phyloP scores from a whole-genome alignment of 1,140 invertebrate genomes.

The Berghia stephanieae region DNA sequence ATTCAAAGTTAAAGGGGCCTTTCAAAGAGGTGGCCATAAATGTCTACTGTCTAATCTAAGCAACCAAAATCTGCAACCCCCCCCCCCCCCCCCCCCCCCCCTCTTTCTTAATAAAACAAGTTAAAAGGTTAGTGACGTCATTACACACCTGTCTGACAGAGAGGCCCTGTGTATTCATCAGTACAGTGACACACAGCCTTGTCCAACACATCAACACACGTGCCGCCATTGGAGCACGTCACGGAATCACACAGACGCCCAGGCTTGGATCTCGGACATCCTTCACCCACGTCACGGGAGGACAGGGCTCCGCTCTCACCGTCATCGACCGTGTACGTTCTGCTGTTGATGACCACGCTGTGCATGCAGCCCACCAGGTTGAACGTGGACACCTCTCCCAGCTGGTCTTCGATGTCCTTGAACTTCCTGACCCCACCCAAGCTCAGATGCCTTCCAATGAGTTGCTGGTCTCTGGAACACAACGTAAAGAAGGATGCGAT shows the following conservation, averaged over 20 bases:
- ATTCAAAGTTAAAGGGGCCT: no score
- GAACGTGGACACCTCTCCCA: conserved; percentile 87
- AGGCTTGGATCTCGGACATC: conserved; percentile 20
- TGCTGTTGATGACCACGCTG: conserved; percentile 86
- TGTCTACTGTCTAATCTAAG: no score
- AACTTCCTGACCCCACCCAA: conserved; percentile 86
- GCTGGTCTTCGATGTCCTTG: conserved; percentile 82
- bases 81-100: no score
- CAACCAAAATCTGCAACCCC: no score
- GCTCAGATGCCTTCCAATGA: conserved; percentile 73
- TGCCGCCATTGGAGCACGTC: conserved; percentile 66
- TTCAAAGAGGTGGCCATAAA: no score
- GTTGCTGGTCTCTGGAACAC: no score
- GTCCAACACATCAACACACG: conserved; percentile 85
- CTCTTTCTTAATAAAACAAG: no score
- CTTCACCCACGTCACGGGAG: conserved; percentile 2
- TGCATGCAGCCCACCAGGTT: conserved; percentile 94
- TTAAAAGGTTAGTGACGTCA: no score
- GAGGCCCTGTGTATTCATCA: conserved; percentile 77
- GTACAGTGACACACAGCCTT: conserved; percentile 69
- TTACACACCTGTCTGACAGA: conserved; percentile 74
- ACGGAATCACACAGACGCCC: conserved; percentile 12
- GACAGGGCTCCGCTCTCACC: conserved; percentile 70
- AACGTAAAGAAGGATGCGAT: no score
- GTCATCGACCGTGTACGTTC: conserved; percentile 72